Evolutionary conservation across 2,888 invertebrate genomes (phyloP).

Genomic region (Zeuzera pyrina): DNA sequence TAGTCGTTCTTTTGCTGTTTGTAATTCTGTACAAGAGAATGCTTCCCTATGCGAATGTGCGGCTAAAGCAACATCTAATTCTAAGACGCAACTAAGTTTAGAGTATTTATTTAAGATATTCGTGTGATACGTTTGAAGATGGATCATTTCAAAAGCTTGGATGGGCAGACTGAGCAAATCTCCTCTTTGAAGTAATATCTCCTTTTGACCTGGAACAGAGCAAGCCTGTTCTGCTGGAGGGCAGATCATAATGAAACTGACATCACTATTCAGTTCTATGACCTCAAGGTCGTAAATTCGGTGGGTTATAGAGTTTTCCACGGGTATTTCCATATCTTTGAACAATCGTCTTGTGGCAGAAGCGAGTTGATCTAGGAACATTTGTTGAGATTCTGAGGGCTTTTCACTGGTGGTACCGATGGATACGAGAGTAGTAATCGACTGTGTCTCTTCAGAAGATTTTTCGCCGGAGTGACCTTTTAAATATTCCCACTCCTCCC

Average conservation of each 20-base stretch:
- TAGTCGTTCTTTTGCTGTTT: conserved; percentile 88
- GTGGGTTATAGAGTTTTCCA: conserved; percentile 80
- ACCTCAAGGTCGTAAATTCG: conserved; percentile 95
- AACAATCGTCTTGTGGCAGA: conserved; percentile 83
- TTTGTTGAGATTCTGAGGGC: conserved; percentile 83
- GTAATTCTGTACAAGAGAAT: conserved; percentile 91
- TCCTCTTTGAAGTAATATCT: conserved; percentile 86
- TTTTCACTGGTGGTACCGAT: conserved; percentile 42
- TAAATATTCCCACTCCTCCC: conserved; percentile 96
- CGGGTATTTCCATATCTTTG: conserved; percentile 84
- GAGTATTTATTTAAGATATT: conserved; percentile 93
- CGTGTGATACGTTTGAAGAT: conserved; percentile 93
- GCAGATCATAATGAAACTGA: conserved; percentile 92
- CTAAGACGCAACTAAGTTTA: conserved; percentile 92
- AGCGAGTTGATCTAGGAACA: conserved; percentile 85
- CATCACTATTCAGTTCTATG: conserved; percentile 91
- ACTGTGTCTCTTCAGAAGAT: conserved; percentile 34
- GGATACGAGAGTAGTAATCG: conserved; percentile 43
- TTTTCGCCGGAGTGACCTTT: conserved; percentile 71
- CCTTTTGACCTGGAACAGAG: conserved; percentile 89
- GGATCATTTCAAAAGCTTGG: conserved; percentile 95
- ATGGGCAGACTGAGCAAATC: conserved; percentile 93
- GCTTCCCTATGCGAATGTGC: conserved; percentile 96
- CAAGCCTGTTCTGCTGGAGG: conserved; percentile 95
- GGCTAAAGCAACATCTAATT: conserved; percentile 92